Conservation (phyloP, 2,113 vertebrate genomes). For the Epinephelus moara region DNA sequence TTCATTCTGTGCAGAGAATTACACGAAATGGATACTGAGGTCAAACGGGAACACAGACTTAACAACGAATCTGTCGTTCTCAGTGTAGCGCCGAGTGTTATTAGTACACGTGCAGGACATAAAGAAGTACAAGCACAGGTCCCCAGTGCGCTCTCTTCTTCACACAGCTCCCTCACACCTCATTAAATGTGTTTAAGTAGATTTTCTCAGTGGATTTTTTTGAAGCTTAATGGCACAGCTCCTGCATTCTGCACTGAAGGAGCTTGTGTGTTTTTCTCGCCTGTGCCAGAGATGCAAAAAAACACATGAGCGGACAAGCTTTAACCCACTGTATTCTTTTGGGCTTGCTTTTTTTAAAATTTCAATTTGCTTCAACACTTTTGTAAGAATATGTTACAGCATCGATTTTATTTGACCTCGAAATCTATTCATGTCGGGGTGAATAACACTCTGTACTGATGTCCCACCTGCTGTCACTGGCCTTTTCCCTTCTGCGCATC, state of each 20-base stretch:
- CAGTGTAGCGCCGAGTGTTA: conserved; percentile 24
- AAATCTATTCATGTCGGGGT: conserved; percentile 45
- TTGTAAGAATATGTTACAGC: conserved; percentile 26
- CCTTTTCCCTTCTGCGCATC: background rate
- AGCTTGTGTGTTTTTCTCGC: conserved; percentile 30
- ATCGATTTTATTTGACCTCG: conserved; percentile 56
- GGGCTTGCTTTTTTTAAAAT: conserved; percentile 28
- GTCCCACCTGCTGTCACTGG: conserved; percentile 24
- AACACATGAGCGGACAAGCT: conserved; percentile 30
- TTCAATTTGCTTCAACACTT: conserved; percentile 17
- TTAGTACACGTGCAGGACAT: conserved; percentile 47
- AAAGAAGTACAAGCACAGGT: conserved; percentile 40
- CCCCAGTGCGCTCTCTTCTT: conserved; percentile 33
- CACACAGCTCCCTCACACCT: conserved; percentile 57
- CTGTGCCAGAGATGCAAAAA: conserved; percentile 44
- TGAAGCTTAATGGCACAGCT: conserved; percentile 54
- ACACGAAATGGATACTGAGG: conserved; percentile 35
- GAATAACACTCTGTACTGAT: conserved; percentile 29
- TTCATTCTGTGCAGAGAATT: conserved; percentile 17
- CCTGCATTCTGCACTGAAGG: conserved; percentile 38
- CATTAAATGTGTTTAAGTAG: conserved; percentile 66
- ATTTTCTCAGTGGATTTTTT: conserved; percentile 59
- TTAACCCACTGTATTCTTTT: conserved; percentile 13
- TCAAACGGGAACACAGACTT: conserved; percentile 31
- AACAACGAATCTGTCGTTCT: conserved; percentile 17